Percentiles rank a stretch among this genome's conserved stretches.
phyloP scores from a whole-genome alignment of 2,888 invertebrate species.

The Mellilla xanthometata region DNA sequence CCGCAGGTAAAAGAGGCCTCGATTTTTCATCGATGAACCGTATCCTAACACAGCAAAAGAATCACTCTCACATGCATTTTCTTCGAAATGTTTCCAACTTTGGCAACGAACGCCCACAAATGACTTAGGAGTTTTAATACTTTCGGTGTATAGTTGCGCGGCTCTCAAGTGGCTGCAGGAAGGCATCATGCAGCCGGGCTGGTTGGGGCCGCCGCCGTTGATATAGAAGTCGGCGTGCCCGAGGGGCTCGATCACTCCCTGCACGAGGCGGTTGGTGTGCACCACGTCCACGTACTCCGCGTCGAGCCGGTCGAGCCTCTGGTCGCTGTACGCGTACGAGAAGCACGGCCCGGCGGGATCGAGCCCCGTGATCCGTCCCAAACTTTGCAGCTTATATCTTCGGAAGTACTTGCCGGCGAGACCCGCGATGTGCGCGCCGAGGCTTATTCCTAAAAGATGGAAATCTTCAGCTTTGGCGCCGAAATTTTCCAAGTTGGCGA shows the following conservation, averaged over 20 bases:
- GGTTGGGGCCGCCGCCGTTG: conserved; percentile 86
- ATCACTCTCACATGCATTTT: conserved; percentile 58
- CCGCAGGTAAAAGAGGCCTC: conserved; percentile 71
- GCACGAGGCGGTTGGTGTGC: conserved; percentile 71
- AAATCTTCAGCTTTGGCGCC: conserved; percentile 72
- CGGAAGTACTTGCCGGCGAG: conserved; percentile 74
- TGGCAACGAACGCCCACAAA: conserved; percentile 64
- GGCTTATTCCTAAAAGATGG: conserved; percentile 82
- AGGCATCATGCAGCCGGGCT: conserved; percentile 85
- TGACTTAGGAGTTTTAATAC: conserved; percentile 62
- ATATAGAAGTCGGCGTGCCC: conserved; percentile 90
- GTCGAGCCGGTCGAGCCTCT: conserved; percentile 68
- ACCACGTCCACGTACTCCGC: conserved; percentile 72
- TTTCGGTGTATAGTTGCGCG: conserved; percentile 68
- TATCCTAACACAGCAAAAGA: conserved; percentile 67
- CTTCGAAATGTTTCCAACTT: conserved; percentile 66
- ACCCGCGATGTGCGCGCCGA: conserved; percentile 83
- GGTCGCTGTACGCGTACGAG: conserved; percentile 64
- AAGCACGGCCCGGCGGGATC: conserved; percentile 80
- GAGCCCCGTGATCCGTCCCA: conserved; percentile 74
- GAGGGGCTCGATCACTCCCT: conserved; percentile 78
- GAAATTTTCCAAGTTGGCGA: conserved; percentile 71
- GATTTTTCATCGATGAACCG: conserved; percentile 64
- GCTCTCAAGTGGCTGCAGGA: conserved; percentile 76
- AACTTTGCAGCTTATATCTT: conserved; percentile 55